These are phyloP conservation scores for Linepithema humile DNA, from an alignment of 1,140 invertebrate genomes.

Conservation along the genomic window DNA sequence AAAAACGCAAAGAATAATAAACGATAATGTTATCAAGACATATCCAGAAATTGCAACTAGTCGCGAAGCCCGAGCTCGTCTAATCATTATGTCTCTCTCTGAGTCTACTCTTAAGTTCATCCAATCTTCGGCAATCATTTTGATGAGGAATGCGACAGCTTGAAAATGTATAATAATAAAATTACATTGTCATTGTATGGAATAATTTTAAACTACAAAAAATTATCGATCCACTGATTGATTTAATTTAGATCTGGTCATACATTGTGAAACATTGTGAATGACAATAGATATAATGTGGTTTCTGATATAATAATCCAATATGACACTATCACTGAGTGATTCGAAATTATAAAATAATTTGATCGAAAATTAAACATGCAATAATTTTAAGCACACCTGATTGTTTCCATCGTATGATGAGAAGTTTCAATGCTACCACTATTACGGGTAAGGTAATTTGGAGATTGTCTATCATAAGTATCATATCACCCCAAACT, in stretches of 20 bases:
- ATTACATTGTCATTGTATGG: too few species aligned
- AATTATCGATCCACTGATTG: too few species aligned
- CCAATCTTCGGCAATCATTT: conserved; percentile 17
- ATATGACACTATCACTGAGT: too few species aligned
- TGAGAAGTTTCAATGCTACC: background rate
- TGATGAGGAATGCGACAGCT: background rate
- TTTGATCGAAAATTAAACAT: background rate
- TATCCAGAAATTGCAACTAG: background rate
- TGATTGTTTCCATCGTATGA: conserved; percentile 8
- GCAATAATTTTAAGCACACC: too few species aligned
- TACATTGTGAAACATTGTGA: too few species aligned
- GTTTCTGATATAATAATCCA: too few species aligned
- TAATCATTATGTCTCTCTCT: background rate
- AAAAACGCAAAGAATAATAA: background rate
- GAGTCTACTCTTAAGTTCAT: background rate
- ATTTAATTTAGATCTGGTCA: too few species aligned
- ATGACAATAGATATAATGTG: too few species aligned
- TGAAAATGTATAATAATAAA: background rate
- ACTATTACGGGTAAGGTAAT: background rate
- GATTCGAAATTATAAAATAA: too few species aligned
- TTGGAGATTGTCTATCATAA: conserved; percentile 19
- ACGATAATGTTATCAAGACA: background rate
- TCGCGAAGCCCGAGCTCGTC: background rate
- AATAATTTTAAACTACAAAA: too few species aligned
- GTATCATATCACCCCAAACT: background rate